A percentile compares a stretch with the other conserved stretches of the same genome.
Evolutionary conservation across 2,797 vertebrate species (phyloP).

Genomic region (Coranthus polyacanthus): DNA sequence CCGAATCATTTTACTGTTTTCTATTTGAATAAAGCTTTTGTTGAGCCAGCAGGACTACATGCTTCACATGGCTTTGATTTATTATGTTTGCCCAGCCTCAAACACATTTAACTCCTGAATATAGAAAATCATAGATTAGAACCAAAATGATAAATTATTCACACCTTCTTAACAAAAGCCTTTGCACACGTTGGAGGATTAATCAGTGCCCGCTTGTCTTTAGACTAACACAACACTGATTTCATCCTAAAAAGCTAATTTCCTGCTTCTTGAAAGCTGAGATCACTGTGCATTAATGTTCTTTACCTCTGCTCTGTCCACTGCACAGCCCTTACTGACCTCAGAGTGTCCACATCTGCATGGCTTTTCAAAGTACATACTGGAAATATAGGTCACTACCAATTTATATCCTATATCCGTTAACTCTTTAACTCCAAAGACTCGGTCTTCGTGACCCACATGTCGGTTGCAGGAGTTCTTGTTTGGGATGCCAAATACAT

Average conservation of each 20-base stretch:
- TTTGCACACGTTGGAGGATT: conserved; percentile 21
- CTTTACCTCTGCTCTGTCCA: conserved; percentile 33
- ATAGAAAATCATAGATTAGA: conserved; percentile 30
- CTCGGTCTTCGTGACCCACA: too few species aligned
- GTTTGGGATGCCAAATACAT: too few species aligned
- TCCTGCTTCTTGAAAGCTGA: conserved; percentile 53
- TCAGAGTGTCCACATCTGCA: conserved; percentile 15
- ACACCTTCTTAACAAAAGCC: conserved; percentile 20
- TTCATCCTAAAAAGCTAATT: conserved; percentile 62
- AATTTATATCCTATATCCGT: too few species aligned
- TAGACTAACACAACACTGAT: conserved; percentile 17
- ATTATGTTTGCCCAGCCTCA: conserved; percentile 37
- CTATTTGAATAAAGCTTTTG: conserved; percentile 16
- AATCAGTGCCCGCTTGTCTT: conserved; percentile 29
- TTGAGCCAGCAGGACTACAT: conserved; percentile 1
- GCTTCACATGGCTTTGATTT: conserved; percentile 34
- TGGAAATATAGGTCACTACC: conserved; percentile 21
- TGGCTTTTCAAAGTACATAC: conserved; percentile 7
- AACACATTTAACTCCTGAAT: conserved; percentile 30
- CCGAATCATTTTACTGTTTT: conserved; percentile 10
- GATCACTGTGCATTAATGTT: conserved; percentile 47
- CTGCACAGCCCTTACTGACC: conserved; percentile 14
- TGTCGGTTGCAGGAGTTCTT: too few species aligned
- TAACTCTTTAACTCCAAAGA: too few species aligned
- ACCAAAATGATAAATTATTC: conserved; percentile 36